Conservation (phyloP, 2,888 invertebrate species). For the Cistogaster globosa region DNA sequence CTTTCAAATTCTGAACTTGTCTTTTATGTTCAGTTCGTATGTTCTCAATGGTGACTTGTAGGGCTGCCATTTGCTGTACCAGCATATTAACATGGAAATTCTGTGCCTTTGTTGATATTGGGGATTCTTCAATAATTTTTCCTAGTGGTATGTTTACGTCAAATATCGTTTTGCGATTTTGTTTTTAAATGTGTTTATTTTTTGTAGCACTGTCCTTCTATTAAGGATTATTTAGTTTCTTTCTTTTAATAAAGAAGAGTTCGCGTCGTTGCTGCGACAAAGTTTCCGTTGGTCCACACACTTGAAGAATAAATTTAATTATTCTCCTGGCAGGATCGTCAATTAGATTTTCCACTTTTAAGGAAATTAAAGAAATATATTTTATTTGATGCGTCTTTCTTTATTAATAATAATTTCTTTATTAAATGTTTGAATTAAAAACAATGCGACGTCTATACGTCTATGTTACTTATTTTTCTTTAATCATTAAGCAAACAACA, state of each 20-base stretch:
- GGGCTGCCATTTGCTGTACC: slow-evolving; percentile 16
- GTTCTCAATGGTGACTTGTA: neutral
- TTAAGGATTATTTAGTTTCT: neutral
- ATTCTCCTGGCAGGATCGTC: too few species aligned
- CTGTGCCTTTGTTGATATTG: slow-evolving; percentile 5
- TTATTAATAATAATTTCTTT: too few species aligned
- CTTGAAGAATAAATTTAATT: too few species aligned
- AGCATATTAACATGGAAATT: slow-evolving; percentile 16
- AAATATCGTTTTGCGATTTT: neutral
- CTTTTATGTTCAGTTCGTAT: neutral
- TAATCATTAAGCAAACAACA: too few species aligned
- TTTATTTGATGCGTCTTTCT: too few species aligned
- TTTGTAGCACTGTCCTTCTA: slow-evolving; percentile 7
- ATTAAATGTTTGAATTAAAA: too few species aligned
- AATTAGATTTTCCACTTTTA: too few species aligned
- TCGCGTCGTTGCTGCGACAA: too few species aligned
- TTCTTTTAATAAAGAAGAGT: slow-evolving; percentile 16
- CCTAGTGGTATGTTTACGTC: slow-evolving; percentile 1
- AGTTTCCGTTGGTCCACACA: too few species aligned
- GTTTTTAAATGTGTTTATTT: neutral
- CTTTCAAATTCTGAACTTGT: slow-evolving; percentile 17
- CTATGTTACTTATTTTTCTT: too few species aligned
- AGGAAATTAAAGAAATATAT: too few species aligned
- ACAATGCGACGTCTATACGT: too few species aligned
- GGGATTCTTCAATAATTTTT: neutral